These are phyloP conservation scores for Diorhabda carinulata DNA, from an alignment of 1,140 invertebrate genomes.

Conservation along the genomic window DNA sequence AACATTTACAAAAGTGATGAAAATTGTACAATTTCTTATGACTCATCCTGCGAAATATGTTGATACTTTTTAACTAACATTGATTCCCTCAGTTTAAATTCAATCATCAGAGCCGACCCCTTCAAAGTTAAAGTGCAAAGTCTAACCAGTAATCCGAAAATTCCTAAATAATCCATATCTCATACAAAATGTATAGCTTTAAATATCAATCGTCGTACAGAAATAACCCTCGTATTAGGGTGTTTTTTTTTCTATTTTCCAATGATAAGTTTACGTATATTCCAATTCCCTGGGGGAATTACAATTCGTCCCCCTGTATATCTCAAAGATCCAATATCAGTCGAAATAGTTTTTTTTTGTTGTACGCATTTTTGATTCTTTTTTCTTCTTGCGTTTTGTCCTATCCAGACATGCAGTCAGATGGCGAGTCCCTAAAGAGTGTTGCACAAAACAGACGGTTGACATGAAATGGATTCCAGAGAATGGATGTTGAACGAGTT, in stretches of 20 bases:
- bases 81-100: not conserved
- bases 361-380: slow-evolving; percentile 22
- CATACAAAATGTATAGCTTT: slow-evolving; percentile 20
- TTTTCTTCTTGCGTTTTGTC: not conserved
- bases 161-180: slow-evolving; percentile 20
- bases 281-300: slow-evolving; percentile 5
- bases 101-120: not conserved
- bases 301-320: slow-evolving; percentile 4
- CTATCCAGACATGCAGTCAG: not conserved
- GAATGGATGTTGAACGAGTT: not conserved
- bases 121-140: not conserved
- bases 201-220: slow-evolving; percentile 15
- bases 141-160: slow-evolving; percentile 5
- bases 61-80: no score
- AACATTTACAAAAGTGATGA: no score
- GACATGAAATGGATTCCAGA: not conserved
- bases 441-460: not conserved
- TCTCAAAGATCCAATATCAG: slow-evolving; percentile 15
- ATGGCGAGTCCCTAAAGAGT: not conserved
- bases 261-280: slow-evolving; percentile 25
- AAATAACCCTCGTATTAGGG: slow-evolving; percentile 3
- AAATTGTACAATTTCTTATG: no score
- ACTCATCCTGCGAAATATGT: no score
- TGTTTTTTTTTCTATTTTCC: slow-evolving; percentile 21
- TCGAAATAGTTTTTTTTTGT: slow-evolving; percentile 23